A percentile compares a stretch with the other conserved stretches of the same genome.
These are phyloP conservation scores for Apocheima hispidaria DNA, from an alignment of 2,888 invertebrate species.

Conservation along the genomic window DNA sequence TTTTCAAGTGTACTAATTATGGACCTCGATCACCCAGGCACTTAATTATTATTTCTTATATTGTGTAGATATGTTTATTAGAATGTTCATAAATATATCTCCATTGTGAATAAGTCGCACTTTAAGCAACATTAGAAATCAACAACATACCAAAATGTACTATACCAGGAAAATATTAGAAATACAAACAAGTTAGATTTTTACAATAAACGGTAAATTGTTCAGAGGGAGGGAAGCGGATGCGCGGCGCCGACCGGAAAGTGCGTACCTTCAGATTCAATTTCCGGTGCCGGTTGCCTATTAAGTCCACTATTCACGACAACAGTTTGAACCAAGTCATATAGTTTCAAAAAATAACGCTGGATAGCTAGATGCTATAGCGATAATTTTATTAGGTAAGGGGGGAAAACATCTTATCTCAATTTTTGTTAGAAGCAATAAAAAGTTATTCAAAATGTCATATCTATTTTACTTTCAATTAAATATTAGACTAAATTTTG, in stretches of 20 bases:
- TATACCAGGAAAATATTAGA: slow-evolving; percentile 23
- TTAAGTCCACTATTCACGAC: slow-evolving; percentile 77
- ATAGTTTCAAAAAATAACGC: slow-evolving; percentile 2
- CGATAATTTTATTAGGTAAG: not conserved
- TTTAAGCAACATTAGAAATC: not conserved
- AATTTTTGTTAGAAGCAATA: not conserved
- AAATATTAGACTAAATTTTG: slow-evolving; percentile 5
- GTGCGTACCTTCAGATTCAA: slow-evolving; percentile 83
- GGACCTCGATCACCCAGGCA: not conserved
- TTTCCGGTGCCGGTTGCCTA: slow-evolving; percentile 79
- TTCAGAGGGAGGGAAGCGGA: slow-evolving; percentile 64
- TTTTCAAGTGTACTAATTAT: not conserved
- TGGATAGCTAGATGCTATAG: not conserved
- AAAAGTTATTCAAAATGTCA: not conserved
- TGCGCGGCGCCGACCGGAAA: slow-evolving; percentile 74
- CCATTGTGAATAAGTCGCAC: not conserved
- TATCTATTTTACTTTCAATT: not conserved
- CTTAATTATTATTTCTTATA: no score
- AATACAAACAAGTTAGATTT: slow-evolving; percentile 49
- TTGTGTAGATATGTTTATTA: no score
- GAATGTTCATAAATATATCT: no score
- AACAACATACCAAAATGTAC: slow-evolving; percentile 3
- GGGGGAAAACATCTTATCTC: no score
- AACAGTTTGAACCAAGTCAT: slow-evolving; percentile 54
- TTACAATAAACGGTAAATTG: slow-evolving; percentile 62